Base-by-base conservation (phyloP, 2,797 vertebrate genomes). In the Chelmon rostratus region DNA sequence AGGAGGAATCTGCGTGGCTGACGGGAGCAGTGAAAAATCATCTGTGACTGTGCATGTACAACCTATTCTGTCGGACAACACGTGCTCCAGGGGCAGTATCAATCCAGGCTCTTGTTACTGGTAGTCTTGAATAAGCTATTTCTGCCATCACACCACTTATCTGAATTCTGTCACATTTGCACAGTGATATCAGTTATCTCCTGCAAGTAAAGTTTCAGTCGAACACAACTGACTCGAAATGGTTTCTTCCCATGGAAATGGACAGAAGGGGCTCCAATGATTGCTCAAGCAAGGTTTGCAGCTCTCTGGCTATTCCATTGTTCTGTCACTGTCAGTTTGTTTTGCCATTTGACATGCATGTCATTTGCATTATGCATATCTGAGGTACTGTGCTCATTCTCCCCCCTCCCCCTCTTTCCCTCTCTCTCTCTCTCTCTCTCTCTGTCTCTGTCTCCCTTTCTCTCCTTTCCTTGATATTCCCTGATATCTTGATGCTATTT, bases 281-380 rank as follows among this genome's bases (percentile, higher is more conserved):
- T 61, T 81, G 61, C 73, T 90, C 59, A 73, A 89, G 86, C 76
- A 67, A 61, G 83, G 79, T 74, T 88, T 75, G 73, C 81, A 38
- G 79, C 90, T 89, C 92, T 89, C 85, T 82, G 90, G 84, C 89
- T 82, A 76, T 84, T 85, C 92, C 87, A 91, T 94, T 94, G 90
- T 94, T 91, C 93, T 93, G 91, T 93, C 90, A 91, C 88, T 93
- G 92, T 91, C 93, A 90, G 84, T 95, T 94, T 95, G 89, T 94
- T 91, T 94, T 91, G 85, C 91, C 84, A 86, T 94, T 91, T 94
- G 91, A 93, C 90, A 93, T 93, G 91, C 91, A 91, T 92, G 91
- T 94, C 93, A 93, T 94, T 93, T 94, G 89, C 93, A 95, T 94
- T 94, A 93, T 95, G 90, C 91, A 93, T 93, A 94, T 94, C 89